Percentiles rank a stretch among this genome's conserved stretches.
Conservation (phyloP, 2,888 invertebrate species). For the Cyrtodaria siliqua region DNA sequence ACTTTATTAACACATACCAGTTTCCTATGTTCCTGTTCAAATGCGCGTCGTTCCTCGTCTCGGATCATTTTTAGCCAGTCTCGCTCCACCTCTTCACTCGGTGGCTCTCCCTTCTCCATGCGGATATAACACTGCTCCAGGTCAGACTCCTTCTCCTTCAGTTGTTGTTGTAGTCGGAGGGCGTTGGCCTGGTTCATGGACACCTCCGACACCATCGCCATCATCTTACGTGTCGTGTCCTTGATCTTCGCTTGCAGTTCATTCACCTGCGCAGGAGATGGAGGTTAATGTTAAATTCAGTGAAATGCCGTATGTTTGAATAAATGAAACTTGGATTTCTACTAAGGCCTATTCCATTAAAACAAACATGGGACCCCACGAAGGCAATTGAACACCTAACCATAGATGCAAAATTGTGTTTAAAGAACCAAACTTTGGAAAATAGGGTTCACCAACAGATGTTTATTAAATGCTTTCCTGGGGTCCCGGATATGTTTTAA, state of each 20-base stretch:
- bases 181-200: slow-evolving; percentile 85
- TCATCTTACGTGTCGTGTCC: slow-evolving; percentile 85
- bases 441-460: too few relatives aligned
- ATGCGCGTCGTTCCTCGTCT: slow-evolving; percentile 72
- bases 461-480: too few relatives aligned
- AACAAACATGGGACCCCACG: too few relatives aligned
- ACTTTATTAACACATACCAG: slow-evolving; percentile 79
- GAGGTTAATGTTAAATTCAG: too few relatives aligned
- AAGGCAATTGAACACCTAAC: too few relatives aligned
- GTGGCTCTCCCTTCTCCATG: slow-evolving; percentile 86
- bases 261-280: slow-evolving; percentile 80
- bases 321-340: too few relatives aligned
- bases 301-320: too few relatives aligned
- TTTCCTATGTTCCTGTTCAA: slow-evolving; percentile 76
- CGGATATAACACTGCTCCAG: slow-evolving; percentile 84
- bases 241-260: slow-evolving; percentile 83
- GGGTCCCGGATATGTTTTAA: too few relatives aligned
- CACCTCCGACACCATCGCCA: slow-evolving; percentile 85
- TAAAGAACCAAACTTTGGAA: too few relatives aligned
- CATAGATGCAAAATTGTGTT: too few relatives aligned
- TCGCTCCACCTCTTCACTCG: slow-evolving; percentile 81
- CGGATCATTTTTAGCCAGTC: slow-evolving; percentile 82
- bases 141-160: slow-evolving; percentile 82
- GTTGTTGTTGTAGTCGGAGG: slow-evolving; percentile 81
- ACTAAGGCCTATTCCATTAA: too few relatives aligned